phyloP scores from a whole-genome alignment of 1,140 invertebrate species.

The Pinna nobilis region DNA sequence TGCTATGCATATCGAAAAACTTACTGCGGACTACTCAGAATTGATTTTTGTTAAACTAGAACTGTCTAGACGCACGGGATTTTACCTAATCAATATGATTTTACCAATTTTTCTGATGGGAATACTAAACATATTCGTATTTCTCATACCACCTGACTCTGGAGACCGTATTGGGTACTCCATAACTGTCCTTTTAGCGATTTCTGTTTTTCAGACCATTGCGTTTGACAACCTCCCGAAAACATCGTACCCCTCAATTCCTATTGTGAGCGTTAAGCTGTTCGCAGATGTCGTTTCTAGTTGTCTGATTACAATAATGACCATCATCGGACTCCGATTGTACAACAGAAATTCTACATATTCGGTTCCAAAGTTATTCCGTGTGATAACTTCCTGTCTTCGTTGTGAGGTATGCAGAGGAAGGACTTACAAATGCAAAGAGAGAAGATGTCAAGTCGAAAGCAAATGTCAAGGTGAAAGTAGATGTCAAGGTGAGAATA shows the following conservation, averaged over 20 bases:
- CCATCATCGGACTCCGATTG: conserved; percentile 12
- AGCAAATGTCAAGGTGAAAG: too few relatives aligned
- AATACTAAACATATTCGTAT: conserved; percentile 40
- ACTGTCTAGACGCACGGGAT: conserved; percentile 39
- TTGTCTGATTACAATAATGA: conserved; percentile 1
- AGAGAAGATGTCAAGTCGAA: too few relatives aligned
- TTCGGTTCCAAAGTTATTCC: too few relatives aligned
- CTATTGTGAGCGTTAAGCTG: conserved; percentile 2
- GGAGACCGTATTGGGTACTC: conserved; percentile 49
- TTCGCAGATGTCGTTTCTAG: conserved; percentile 5
- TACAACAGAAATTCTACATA: too few relatives aligned
- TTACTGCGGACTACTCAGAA: not conserved
- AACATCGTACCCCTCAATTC: conserved; percentile 7
- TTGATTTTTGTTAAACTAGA: conserved; percentile 28
- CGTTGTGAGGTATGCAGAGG: too few relatives aligned
- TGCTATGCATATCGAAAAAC: not conserved
- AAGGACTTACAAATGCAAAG: too few relatives aligned
- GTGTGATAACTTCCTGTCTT: too few relatives aligned
- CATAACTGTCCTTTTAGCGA: conserved; percentile 39
- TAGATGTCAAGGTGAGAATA: too few relatives aligned
- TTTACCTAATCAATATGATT: conserved; percentile 43
- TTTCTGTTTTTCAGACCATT: conserved; percentile 41
- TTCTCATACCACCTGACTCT: conserved; percentile 38
- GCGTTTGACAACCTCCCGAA: conserved; percentile 10
- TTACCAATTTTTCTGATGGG: conserved; percentile 42